Conservation (phyloP, 2,797 vertebrate genomes). For the Schizopygopsis pylzovi region DNA sequence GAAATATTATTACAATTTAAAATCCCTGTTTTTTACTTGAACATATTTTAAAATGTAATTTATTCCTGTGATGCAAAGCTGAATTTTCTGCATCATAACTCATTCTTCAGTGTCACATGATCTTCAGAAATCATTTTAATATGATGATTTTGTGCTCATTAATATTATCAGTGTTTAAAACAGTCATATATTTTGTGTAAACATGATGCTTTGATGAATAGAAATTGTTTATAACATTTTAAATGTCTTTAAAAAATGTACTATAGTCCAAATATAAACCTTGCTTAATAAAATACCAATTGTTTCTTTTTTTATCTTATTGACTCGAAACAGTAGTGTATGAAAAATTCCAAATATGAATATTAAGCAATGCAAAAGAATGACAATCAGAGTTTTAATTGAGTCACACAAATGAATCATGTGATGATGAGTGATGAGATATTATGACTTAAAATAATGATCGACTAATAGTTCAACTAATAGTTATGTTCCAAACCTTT, state of each 20-base stretch:
- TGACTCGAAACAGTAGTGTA: not conserved
- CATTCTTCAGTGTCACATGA: not conserved
- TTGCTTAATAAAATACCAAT: no score
- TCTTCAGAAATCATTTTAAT: not conserved
- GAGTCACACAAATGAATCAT: not conserved
- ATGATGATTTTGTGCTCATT: not conserved
- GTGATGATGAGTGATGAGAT: not conserved
- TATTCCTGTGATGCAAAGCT: not conserved
- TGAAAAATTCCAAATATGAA: not conserved
- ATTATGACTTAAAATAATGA: not conserved
- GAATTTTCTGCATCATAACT: not conserved
- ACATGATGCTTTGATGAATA: not conserved
- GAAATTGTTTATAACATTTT: no score
- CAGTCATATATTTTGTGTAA: no score
- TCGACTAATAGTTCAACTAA: no score
- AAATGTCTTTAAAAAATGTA: no score
- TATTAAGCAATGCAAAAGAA: not conserved
- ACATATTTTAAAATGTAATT: not conserved
- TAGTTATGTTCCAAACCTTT: not conserved
- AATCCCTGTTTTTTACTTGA: not conserved
- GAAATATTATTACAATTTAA: not conserved
- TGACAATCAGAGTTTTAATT: not conserved
- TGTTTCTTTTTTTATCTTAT: no score
- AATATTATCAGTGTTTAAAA: not conserved
- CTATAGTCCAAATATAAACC: no score